Evolutionary conservation across 92 coral and sea anemone genomes (phyloP).

Genomic region (Epizoanthus scotinus): DNA sequence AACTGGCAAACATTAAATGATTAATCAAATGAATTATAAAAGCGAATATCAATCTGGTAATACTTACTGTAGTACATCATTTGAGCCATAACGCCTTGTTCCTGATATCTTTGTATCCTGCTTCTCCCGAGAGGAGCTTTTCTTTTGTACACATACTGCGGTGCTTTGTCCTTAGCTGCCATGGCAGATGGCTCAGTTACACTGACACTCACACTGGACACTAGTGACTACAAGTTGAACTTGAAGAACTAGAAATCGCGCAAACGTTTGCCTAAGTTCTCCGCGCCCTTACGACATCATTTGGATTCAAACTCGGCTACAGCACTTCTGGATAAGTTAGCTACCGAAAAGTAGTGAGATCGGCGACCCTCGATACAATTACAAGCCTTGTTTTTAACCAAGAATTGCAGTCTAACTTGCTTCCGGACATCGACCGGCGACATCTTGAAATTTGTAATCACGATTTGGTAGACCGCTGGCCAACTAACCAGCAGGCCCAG

Average conservation of each 20-base stretch:
- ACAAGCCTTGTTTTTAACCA: background rate
- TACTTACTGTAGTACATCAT: slow-evolving; percentile 92
- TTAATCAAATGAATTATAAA: background rate
- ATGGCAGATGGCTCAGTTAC: slow-evolving; percentile 33
- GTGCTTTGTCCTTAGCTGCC: slow-evolving; percentile 50
- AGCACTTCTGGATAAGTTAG: background rate
- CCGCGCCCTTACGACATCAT: background rate
- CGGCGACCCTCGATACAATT: background rate
- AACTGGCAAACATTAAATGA: too few species aligned
- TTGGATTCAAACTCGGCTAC: background rate
- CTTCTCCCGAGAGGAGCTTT: slow-evolving; percentile 46
- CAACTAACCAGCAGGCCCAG: background rate
- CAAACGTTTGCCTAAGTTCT: background rate
- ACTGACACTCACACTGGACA: too few species aligned
- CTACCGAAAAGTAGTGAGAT: background rate
- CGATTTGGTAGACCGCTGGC: slow-evolving; percentile 19
- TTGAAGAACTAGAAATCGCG: too few species aligned
- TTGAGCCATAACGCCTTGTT: slow-evolving; percentile 90
- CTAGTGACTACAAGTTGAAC: too few species aligned
- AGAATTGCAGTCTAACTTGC: background rate
- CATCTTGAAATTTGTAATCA: slow-evolving; percentile 7
- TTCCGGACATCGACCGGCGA: background rate
- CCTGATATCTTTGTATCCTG: slow-evolving; percentile 53
- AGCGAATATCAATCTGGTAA: background rate
- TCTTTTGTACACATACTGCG: slow-evolving; percentile 58